phyloP scores from a whole-genome alignment of 2,888 invertebrate genomes.

The Ypsolopha sequella region DNA sequence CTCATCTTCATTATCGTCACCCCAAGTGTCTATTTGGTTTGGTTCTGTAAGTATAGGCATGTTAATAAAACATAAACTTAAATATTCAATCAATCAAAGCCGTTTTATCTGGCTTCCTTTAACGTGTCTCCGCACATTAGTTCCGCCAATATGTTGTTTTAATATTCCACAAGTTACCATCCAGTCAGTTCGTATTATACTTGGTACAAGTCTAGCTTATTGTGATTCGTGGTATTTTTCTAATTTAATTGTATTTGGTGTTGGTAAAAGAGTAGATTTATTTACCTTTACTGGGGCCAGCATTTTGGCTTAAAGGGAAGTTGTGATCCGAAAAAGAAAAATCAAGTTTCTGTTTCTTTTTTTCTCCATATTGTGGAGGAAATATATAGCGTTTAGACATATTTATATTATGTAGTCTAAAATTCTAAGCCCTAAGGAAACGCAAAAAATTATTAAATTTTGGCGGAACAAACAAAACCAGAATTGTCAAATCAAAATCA shows the following conservation, averaged over 20 bases:
- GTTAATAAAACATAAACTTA: constrained; percentile 15
- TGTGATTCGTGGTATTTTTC: not conserved
- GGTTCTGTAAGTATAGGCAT: constrained; percentile 11
- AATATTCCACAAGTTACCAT: no score
- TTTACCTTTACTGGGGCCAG: constrained; percentile 32
- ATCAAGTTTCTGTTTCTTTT: constrained; percentile 54
- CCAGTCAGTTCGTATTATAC: not conserved
- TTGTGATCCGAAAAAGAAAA: constrained; percentile 52
- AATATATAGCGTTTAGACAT: constrained; percentile 51
- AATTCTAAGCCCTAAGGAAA: not conserved
- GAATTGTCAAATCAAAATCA: no score
- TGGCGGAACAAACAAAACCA: constrained; percentile 17
- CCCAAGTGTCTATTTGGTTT: constrained; percentile 36
- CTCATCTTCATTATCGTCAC: constrained; percentile 60
- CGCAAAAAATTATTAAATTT: constrained; percentile 15
- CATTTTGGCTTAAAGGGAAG: constrained; percentile 56
- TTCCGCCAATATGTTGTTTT: no score
- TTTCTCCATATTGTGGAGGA: constrained; percentile 43
- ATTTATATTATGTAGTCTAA: constrained; percentile 9
- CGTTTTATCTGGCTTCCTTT: no score
- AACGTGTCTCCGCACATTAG: no score
- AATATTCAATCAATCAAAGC: no score
- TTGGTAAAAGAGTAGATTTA: not conserved
- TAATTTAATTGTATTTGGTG: not conserved
- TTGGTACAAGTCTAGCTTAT: not conserved